phyloP scores from a whole-genome alignment of 2,113 vertebrate genomes.

The Carassius carassius region DNA sequence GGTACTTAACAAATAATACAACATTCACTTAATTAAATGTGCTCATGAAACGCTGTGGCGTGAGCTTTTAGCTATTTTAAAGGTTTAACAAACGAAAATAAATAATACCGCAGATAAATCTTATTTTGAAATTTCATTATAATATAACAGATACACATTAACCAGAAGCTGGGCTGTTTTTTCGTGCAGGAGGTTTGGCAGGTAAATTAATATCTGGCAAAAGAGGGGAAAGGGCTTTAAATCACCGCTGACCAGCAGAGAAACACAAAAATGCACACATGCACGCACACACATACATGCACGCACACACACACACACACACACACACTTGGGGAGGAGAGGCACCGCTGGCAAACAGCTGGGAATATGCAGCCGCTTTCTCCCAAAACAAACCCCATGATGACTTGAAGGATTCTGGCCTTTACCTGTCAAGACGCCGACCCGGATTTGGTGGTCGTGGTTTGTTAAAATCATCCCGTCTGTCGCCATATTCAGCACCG shows the following conservation, averaged over 20 bases:
- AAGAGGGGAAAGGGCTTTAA: constrained; percentile 47
- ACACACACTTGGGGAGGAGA: constrained; percentile 45
- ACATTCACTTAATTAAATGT: not conserved
- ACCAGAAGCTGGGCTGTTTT: not conserved
- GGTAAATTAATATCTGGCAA: not conserved
- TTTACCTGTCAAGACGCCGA: constrained; percentile 93
- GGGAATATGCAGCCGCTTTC: constrained; percentile 32
- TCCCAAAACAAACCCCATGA: constrained; percentile 22
- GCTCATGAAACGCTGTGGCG: constrained; percentile 21
- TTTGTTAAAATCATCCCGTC: constrained; percentile 97
- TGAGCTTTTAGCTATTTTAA: constrained; percentile 56
- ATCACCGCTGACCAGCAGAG: constrained; percentile 63
- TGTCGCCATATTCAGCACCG: constrained; percentile 93
- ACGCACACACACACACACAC: constrained; percentile 45
- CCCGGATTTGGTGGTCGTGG: constrained; percentile 96
- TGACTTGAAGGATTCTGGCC: not conserved
- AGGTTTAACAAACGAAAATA: constrained; percentile 68
- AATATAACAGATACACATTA: not conserved
- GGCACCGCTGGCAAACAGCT: constrained; percentile 51
- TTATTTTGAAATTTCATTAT: constrained; percentile 48
- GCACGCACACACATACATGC: not conserved
- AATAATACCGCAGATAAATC: constrained; percentile 76
- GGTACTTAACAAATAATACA: constrained; percentile 1
- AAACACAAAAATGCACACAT: not conserved
- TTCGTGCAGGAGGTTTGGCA: not conserved